A percentile compares a stretch with the other conserved stretches of the same genome.
Evolutionary conservation across 1,140 invertebrate genomes (phyloP).

Genomic region (Bicyclus anynana): DNA sequence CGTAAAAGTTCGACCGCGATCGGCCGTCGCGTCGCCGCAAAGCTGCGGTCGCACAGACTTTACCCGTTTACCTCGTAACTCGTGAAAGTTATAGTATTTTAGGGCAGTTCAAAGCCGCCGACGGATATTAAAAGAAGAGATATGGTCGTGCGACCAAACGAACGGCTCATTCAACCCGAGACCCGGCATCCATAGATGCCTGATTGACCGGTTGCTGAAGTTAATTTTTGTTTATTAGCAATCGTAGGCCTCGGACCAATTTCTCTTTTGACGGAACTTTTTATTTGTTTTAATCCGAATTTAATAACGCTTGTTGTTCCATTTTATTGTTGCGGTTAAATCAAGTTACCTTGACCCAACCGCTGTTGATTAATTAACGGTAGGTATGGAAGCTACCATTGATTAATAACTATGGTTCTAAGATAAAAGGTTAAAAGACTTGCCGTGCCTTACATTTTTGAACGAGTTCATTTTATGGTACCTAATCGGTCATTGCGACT

Average conservation of each 20-base stretch:
- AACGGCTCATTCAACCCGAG: constrained; percentile 57
- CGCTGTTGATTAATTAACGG: no score
- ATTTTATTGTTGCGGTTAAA: background rate
- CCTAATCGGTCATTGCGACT: no score
- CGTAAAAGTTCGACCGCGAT: constrained; percentile 37
- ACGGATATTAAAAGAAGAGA: constrained; percentile 68
- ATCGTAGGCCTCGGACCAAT: constrained; percentile 3
- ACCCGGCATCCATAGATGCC: constrained; percentile 37
- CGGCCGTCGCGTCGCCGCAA: constrained; percentile 32
- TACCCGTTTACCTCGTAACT: constrained; percentile 56
- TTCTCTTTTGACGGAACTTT: background rate
- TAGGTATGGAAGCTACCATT: no score
- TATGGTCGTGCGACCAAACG: constrained; percentile 55
- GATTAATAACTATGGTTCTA: no score
- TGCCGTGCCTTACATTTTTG: no score
- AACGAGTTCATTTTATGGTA: no score
- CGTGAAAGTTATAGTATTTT: constrained; percentile 69
- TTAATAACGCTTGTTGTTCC: background rate
- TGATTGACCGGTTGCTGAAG: constrained; percentile 44
- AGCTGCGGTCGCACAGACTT: constrained; percentile 43
- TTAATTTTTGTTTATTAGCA: constrained; percentile 23
- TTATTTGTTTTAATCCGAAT: background rate
- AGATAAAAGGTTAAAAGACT: no score
- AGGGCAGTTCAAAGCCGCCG: constrained; percentile 68
- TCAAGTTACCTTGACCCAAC: no score